Base-by-base conservation (phyloP, 2,888 invertebrate genomes). In the Drosophila ezoana region DNA sequence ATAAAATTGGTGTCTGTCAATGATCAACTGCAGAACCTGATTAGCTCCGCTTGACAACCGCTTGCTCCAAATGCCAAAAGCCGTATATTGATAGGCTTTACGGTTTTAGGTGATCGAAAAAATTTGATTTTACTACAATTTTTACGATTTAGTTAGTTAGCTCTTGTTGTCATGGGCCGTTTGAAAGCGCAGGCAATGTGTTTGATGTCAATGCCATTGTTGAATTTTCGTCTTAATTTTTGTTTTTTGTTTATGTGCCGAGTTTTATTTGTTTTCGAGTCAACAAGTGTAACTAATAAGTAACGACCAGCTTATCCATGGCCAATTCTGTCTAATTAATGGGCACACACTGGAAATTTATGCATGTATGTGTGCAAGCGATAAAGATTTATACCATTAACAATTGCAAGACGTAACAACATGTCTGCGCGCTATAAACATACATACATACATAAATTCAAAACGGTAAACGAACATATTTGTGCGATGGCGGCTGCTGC, bases 171-270 rank as follows among this genome's bases (percentile, higher is more conserved):
- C 20, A 33, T 11, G 0, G 14, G n/a, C 40, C 5, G 16, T 43
- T 33, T 38, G 28, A n/a, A 18, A 43, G 45, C 37, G 16, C 38
- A 45, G 49, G 11, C 33, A 37, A 14, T 37, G 54, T 32, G 44
- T 83, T 83, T 72, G 73, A 74, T 87, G 85, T 83, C 83, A 83
- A 87, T 83, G 83, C 63, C 83, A 67, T 67, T 73, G 72, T 54
- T 75, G 58, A 68, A 57, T 58, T 70, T 67, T 67, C 14, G 52
- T 38, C 53, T 40, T 23, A 11, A 13, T 32, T 11, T 23, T 16
- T 14, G 9, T 35, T 35, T 9, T 54, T 10, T 40, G 43, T 37
- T 9, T 45, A 8, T 23, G 28, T 28, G 28, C 28, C 28, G 28
- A 14, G 1, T 43, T 32, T 49, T 13, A n/a, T 51, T 53, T 60